Base-by-base conservation (phyloP, 2,797 vertebrate species). In the Falco peregrinus region DNA sequence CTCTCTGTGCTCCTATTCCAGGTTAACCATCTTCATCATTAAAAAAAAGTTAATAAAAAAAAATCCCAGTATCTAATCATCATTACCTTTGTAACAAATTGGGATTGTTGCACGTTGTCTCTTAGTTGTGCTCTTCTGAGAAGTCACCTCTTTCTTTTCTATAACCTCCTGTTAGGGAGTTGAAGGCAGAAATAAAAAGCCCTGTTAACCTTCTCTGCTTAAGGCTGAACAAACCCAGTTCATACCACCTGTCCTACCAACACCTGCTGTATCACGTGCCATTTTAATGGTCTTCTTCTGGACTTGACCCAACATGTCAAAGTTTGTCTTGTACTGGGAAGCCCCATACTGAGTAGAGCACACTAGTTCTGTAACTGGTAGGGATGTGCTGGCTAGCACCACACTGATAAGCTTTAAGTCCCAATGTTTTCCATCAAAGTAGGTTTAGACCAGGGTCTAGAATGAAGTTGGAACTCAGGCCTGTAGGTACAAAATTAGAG, bases 261-360 rank as follows among this genome's bases (percentile, higher is more conserved):
- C 9, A 24, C 1, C 1, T 14, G 11, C 28, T 50, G 5, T 75
- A 33, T 63, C 24, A 69, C 0, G 0, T 74, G 7, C 18, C 43
- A 18, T 79, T 87, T 82, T 57, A 73, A 45, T 57, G 45, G 5
- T 10, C 5, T 2, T 7, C 4, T 53, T 87, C 53, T 68, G 45
- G 45, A 45, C 16, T 77, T 31, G 73, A 20, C 5, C 16, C n/a
- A 45, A 13, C 7, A 5, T 26, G 7, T 25, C 26, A 24, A n/a
- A 16, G 4, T 21, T 31, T 64, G 3, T 60, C 64, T 63, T 56
- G 21, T n/a, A 61, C 31, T 53, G 43, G 22, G 3, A 20, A 45
- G 11, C 10, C 26, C 14, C 61, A 81, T n/a, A 35, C 4, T 2
- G 21, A 35, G 19, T 7, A 50, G 8, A 53, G 16, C 20, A 39